These are phyloP conservation scores for Platysternon megacephalum DNA, from an alignment of 2,113 vertebrate genomes.

Conservation along the genomic window DNA sequence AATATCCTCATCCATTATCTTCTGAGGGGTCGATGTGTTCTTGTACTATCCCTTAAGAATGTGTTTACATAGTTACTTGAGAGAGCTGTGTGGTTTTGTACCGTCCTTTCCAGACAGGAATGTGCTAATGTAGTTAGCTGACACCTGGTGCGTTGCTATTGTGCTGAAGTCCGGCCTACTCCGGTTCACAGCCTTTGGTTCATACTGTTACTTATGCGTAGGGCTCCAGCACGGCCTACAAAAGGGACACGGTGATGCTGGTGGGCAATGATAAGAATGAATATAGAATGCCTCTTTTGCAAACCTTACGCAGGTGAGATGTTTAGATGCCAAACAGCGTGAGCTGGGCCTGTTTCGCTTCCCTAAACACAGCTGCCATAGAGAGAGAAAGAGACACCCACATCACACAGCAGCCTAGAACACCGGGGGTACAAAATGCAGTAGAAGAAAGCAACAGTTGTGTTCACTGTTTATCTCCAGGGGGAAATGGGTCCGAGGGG, in stretches of 20 bases:
- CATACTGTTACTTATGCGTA: neutral
- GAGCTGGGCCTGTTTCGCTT: neutral
- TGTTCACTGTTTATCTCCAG: slow-evolving; percentile 62
- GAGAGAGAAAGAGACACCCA: neutral
- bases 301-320: neutral
- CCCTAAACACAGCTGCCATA: neutral
- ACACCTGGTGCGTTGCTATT: neutral
- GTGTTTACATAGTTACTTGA: neutral
- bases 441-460: neutral
- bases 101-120: neutral
- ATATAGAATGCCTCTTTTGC: neutral
- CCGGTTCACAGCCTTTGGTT: neutral
- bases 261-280: neutral
- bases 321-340: fast-evolving
- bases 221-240: neutral
- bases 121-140: neutral
- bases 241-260: neutral
- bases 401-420: neutral
- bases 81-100: neutral
- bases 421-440: neutral
- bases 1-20: neutral
- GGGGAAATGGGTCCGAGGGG: slow-evolving; percentile 84
- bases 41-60: neutral
- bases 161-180: neutral
- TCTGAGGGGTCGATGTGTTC: neutral